These are phyloP conservation scores for Sakesphorus luctuosus DNA, from an alignment of 2,113 vertebrate species.

Conservation along the genomic window DNA sequence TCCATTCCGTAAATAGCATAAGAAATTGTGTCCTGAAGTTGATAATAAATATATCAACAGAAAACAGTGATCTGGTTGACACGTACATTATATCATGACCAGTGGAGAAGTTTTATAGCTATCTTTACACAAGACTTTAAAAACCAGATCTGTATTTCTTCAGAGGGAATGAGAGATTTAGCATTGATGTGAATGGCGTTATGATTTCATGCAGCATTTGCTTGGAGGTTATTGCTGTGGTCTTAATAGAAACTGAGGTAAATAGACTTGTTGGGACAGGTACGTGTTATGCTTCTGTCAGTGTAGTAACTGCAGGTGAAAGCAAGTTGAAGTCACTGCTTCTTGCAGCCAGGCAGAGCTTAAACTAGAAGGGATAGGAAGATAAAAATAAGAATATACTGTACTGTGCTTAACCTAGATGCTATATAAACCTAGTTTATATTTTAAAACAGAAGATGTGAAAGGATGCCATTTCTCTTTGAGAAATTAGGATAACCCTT, in stretches of 20 bases:
- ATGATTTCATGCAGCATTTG: slow-evolving; percentile 39
- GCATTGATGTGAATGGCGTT: background rate
- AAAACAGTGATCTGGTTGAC: background rate
- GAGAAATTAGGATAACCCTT: background rate
- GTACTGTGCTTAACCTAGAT: background rate
- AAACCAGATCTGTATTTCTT: background rate
- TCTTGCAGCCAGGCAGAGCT: background rate
- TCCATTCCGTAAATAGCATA: slow-evolving; percentile 31
- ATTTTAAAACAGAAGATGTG: background rate
- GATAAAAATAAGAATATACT: background rate
- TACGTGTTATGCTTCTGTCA: background rate
- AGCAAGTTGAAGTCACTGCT: background rate
- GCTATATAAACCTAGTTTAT: background rate
- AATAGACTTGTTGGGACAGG: background rate
- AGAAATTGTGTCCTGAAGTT: slow-evolving; percentile 40
- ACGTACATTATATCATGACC: background rate
- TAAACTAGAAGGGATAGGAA: background rate
- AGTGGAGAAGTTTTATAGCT: background rate
- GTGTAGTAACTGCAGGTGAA: background rate
- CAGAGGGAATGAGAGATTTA: background rate
- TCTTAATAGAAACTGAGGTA: slow-evolving; percentile 18
- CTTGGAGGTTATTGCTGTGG: background rate
- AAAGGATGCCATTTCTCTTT: background rate
- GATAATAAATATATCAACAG: slow-evolving; percentile 1
- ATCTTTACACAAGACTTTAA: background rate